Percentiles rank a stretch among this genome's conserved stretches.
These are phyloP conservation scores for Scaptomyza polygonia DNA, from an alignment of 2,888 invertebrate genomes.

Conservation along the genomic window DNA sequence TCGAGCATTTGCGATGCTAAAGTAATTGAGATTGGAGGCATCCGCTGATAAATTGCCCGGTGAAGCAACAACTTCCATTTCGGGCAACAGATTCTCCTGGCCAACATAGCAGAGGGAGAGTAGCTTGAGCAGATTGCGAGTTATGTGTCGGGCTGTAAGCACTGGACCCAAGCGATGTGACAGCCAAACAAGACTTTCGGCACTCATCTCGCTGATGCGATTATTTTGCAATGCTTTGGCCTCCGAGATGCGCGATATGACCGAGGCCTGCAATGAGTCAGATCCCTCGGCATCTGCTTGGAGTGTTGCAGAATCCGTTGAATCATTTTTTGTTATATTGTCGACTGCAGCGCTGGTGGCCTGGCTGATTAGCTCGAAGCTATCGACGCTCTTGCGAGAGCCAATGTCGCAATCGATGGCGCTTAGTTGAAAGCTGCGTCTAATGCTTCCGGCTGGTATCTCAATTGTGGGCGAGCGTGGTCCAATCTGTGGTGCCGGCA, in stretches of 20 bases:
- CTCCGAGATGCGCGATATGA: slow-evolving; percentile 82
- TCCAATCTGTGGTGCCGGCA: slow-evolving; percentile 60
- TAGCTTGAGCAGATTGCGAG: slow-evolving; percentile 96
- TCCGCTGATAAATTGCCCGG: slow-evolving; percentile 78
- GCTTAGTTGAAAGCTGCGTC: slow-evolving; percentile 85
- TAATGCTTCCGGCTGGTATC: slow-evolving; percentile 86
- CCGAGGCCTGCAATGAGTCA: slow-evolving; percentile 82
- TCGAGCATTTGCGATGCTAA: slow-evolving; percentile 87
- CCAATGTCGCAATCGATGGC: slow-evolving; percentile 88
- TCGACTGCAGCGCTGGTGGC: slow-evolving; percentile 44
- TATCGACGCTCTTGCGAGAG: slow-evolving; percentile 86
- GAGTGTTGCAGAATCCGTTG: slow-evolving; percentile 24
- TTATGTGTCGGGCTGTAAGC: slow-evolving; percentile 94
- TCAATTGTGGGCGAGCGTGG: slow-evolving; percentile 89
- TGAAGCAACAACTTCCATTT: slow-evolving; percentile 33
- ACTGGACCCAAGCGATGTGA: slow-evolving; percentile 97
- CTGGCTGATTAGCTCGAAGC: slow-evolving; percentile 83
- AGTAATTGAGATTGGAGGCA: slow-evolving; percentile 85
- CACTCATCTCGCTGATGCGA: slow-evolving; percentile 93
- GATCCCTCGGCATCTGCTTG: slow-evolving; percentile 52
- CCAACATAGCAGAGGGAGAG: slow-evolving; percentile 96
- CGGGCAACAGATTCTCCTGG: slow-evolving; percentile 88
- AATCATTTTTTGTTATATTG: slow-evolving; percentile 10
- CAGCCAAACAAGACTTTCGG: slow-evolving; percentile 95
- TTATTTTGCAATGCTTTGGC: slow-evolving; percentile 83